phyloP scores from a whole-genome alignment of 1,140 invertebrate species.

The Solenopsis invicta region DNA sequence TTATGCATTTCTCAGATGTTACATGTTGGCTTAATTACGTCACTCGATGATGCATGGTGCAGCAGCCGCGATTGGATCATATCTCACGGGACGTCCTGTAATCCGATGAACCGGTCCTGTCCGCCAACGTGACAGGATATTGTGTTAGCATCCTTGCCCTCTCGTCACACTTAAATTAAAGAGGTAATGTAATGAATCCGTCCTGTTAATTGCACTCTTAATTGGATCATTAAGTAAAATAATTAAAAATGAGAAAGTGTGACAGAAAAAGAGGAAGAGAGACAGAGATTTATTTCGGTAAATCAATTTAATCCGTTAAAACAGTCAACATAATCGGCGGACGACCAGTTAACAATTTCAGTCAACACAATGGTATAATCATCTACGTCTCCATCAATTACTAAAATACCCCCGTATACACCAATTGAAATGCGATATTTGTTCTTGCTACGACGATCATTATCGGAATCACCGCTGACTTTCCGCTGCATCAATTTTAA shows the following conservation, averaged over 20 bases:
- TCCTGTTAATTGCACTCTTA: background rate
- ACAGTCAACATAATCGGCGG: background rate
- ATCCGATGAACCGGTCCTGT: slow-evolving; percentile 67
- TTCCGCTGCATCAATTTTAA: slow-evolving; percentile 7
- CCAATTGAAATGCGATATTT: background rate
- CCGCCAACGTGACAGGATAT: slow-evolving; percentile 47
- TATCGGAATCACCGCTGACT: slow-evolving; percentile 44
- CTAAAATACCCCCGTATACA: background rate
- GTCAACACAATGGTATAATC: background rate
- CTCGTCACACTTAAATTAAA: slow-evolving; percentile 43
- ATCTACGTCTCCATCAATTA: background rate
- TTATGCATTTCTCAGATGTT: slow-evolving; percentile 63
- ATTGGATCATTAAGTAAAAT: slow-evolving; percentile 14
- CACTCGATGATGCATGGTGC: slow-evolving; percentile 73
- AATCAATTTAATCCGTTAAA: slow-evolving; percentile 3
- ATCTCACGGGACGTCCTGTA: slow-evolving; percentile 69
- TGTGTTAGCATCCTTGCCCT: slow-evolving; percentile 40
- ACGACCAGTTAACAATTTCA: background rate
- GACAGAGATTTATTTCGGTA: background rate
- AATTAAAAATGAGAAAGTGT: slow-evolving; percentile 14
- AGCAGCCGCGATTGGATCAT: slow-evolving; percentile 72
- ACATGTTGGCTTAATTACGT: slow-evolving; percentile 70
- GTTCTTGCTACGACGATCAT: slow-evolving; percentile 10
- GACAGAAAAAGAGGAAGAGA: background rate
- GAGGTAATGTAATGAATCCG: background rate